Evolutionary conservation across 2,888 invertebrate species (phyloP).

Genomic region (Agrilus cyanescens): DNA sequence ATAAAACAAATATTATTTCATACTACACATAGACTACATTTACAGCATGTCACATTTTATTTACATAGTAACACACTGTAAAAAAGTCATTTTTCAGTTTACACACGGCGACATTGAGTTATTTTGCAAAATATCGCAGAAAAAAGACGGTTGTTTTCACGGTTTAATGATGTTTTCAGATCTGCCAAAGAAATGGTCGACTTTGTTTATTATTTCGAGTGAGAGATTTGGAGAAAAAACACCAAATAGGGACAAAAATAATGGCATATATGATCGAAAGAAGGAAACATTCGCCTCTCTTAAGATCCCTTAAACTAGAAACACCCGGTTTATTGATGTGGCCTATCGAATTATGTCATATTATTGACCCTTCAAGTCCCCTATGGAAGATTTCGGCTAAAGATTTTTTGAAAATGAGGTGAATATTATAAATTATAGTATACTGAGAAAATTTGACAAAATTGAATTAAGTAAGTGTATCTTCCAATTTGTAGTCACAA

Average conservation of each 20-base stretch:
- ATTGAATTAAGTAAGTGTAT: too few species aligned
- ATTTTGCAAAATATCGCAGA: too few species aligned
- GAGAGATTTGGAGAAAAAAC: conserved; percentile 61
- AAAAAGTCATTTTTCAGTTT: too few species aligned
- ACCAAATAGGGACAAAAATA: conserved; percentile 68
- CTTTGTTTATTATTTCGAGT: conserved; percentile 71
- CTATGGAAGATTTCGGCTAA: conserved; percentile 67
- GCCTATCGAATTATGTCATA: conserved; percentile 80
- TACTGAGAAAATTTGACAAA: too few species aligned
- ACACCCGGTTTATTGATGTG: conserved; percentile 60
- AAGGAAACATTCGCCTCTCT: conserved; percentile 58
- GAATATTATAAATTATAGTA: conserved; percentile 9
- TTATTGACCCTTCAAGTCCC: conserved; percentile 66
- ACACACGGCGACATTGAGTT: too few species aligned
- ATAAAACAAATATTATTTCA: too few species aligned
- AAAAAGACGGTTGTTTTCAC: too few species aligned
- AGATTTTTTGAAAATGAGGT: conserved; percentile 58
- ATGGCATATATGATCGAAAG: conserved; percentile 54
- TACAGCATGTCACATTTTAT: too few species aligned
- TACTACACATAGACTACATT: too few species aligned
- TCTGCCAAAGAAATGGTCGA: conserved; percentile 67
- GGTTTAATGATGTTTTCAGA: conserved; percentile 32
- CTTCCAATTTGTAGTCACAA: too few species aligned
- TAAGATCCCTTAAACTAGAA: conserved; percentile 54
- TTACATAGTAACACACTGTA: too few species aligned